Conservation (phyloP, 2,113 vertebrate genomes). For the Nyctereutes procyonoides region DNA sequence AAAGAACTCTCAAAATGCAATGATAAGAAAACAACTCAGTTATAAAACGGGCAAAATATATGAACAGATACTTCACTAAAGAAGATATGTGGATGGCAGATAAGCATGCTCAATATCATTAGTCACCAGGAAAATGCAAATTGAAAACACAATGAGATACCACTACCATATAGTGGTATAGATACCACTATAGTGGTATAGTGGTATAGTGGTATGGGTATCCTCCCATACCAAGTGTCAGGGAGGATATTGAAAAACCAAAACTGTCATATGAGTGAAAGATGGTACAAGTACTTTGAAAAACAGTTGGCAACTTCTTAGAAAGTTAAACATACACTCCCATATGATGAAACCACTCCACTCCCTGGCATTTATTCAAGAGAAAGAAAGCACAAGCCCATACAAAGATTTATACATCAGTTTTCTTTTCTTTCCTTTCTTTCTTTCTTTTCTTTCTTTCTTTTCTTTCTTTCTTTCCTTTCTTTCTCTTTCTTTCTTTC, state of each 20-base stretch:
- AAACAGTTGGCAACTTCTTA: neutral
- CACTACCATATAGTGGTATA: too few relatives aligned
- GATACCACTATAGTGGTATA: too few relatives aligned
- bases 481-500: too few relatives aligned
- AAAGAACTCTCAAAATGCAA: constrained; percentile 18
- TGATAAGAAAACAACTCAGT: neutral
- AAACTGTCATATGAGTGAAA: neutral
- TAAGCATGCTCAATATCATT: neutral
- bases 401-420: neutral
- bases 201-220: too few relatives aligned
- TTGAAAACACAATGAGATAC: neutral
- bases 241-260: neutral
- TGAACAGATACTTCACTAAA: neutral
- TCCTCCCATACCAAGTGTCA: neutral
- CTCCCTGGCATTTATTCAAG: neutral
- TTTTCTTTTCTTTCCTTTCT: neutral
- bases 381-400: neutral
- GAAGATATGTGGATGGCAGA: neutral
- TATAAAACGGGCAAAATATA: neutral
- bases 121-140: neutral
- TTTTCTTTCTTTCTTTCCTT: too few relatives aligned
- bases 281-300: neutral
- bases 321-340: neutral
- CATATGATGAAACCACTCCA: neutral
- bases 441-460: too few relatives aligned